Evolutionary conservation across 2,888 invertebrate genomes (phyloP).

Genomic region (Crioceris asparagi): DNA sequence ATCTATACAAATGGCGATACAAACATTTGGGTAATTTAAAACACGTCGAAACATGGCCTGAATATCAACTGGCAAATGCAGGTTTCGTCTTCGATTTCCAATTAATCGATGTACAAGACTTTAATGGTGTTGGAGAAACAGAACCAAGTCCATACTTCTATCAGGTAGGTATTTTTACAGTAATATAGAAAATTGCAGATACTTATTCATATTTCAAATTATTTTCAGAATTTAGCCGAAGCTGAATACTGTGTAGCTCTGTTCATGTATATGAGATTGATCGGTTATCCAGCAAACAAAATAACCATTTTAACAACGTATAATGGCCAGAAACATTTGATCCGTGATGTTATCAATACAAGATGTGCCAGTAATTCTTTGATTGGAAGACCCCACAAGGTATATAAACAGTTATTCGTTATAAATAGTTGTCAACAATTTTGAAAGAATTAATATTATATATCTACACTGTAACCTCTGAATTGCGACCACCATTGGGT

Average conservation of each 20-base stretch:
- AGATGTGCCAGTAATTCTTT: constrained; percentile 91
- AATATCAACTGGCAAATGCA: constrained; percentile 84
- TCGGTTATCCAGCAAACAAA: constrained; percentile 94
- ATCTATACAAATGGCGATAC: constrained; percentile 94
- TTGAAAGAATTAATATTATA: too few relatives aligned
- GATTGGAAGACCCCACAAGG: constrained; percentile 86
- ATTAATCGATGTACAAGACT: constrained; percentile 91
- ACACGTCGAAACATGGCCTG: constrained; percentile 74
- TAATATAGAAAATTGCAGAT: background rate
- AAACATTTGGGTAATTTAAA: constrained; percentile 87
- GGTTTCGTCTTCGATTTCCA: constrained; percentile 92
- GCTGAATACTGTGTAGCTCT: constrained; percentile 93
- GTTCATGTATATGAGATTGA: constrained; percentile 95
- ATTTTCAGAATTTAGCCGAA: constrained; percentile 64
- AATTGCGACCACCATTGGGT: too few relatives aligned
- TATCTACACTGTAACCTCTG: too few relatives aligned
- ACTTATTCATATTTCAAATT: background rate
- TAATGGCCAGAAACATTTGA: constrained; percentile 97
- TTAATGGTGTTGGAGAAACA: constrained; percentile 92
- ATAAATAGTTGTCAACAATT: background rate
- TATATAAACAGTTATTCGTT: constrained; percentile 27
- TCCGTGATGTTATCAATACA: constrained; percentile 88
- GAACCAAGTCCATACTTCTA: constrained; percentile 98
- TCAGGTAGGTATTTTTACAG: constrained; percentile 51
- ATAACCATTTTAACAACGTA: constrained; percentile 98